A percentile compares a stretch with the other conserved stretches of the same genome.
Evolutionary conservation across 2,113 vertebrate genomes (phyloP).

Genomic region (Stictonetta naevosa): DNA sequence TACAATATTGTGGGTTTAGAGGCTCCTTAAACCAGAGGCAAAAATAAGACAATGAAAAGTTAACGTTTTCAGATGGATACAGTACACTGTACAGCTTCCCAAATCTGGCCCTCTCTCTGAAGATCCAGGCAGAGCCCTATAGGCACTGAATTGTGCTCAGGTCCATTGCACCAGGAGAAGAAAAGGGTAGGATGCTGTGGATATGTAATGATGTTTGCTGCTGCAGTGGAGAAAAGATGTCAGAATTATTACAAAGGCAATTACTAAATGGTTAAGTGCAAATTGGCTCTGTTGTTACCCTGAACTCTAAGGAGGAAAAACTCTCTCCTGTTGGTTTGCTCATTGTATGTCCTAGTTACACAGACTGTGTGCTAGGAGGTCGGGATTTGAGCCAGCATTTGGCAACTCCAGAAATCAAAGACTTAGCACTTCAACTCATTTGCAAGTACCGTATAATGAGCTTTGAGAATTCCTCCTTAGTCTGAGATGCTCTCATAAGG

Average conservation of each 20-base stretch:
- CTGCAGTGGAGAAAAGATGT: not conserved
- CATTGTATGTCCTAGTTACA: not conserved
- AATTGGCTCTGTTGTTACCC: not conserved
- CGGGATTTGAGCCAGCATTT: slow-evolving; percentile 3
- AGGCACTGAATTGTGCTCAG: not conserved
- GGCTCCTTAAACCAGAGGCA: not conserved
- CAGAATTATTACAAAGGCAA: not conserved
- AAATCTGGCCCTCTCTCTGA: not conserved
- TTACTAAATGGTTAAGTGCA: not conserved
- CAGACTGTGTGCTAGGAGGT: not conserved
- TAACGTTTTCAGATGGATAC: not conserved
- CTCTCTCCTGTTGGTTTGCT: not conserved
- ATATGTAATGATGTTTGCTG: not conserved
- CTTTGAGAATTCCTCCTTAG: slow-evolving; percentile 50
- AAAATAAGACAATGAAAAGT: not conserved
- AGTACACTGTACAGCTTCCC: not conserved
- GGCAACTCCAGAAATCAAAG: slow-evolving; percentile 49
- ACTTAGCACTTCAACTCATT: slow-evolving; percentile 11
- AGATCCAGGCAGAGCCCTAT: not conserved
- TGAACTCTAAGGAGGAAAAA: not conserved
- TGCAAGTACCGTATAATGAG: slow-evolving; percentile 51
- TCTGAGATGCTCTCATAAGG: slow-evolving; percentile 9
- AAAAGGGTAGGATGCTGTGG: not conserved
- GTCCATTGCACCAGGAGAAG: not conserved
- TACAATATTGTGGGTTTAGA: not conserved